A percentile compares a stretch with the other conserved stretches of the same genome.
Conservation (phyloP, 2,113 vertebrate genomes). For the Octodon degus region DNA sequence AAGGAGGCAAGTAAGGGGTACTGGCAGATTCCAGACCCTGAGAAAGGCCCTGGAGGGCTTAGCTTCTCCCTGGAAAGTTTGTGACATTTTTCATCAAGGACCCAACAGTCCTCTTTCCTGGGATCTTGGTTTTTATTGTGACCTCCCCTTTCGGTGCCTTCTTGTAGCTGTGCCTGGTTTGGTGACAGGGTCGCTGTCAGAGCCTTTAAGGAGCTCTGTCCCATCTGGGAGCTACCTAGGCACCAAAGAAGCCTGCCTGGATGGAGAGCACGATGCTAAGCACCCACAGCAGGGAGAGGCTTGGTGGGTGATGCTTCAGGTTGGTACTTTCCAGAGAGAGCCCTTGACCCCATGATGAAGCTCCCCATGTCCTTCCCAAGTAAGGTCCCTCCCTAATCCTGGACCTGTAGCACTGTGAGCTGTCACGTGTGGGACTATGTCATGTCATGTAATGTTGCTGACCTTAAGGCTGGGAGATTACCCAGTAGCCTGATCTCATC, state of each 20-base stretch:
- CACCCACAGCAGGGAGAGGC: neutral
- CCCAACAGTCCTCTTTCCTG: neutral
- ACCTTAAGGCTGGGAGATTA: neutral
- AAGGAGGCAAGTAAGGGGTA: neutral
- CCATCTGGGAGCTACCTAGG: neutral
- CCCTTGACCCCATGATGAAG: neutral
- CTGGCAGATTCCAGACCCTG: neutral
- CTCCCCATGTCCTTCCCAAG: neutral
- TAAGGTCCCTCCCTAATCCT: neutral
- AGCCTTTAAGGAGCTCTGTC: neutral
- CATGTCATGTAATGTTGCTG: accelerated
- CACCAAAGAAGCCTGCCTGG: neutral
- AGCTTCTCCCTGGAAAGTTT: neutral
- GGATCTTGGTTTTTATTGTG: neutral
- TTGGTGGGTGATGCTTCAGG: neutral
- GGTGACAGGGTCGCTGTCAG: neutral
- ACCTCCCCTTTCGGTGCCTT: neutral
- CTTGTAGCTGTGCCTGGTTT: neutral
- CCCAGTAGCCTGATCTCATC: neutral
- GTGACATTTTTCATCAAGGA: neutral
- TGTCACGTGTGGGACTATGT: neutral
- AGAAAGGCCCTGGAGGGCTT: neutral
- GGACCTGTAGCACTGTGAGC: neutral
- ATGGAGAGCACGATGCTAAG: neutral
- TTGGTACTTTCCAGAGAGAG: neutral